Conservation (phyloP, 2,797 vertebrate genomes). For the Ambastaia sidthimunki region DNA sequence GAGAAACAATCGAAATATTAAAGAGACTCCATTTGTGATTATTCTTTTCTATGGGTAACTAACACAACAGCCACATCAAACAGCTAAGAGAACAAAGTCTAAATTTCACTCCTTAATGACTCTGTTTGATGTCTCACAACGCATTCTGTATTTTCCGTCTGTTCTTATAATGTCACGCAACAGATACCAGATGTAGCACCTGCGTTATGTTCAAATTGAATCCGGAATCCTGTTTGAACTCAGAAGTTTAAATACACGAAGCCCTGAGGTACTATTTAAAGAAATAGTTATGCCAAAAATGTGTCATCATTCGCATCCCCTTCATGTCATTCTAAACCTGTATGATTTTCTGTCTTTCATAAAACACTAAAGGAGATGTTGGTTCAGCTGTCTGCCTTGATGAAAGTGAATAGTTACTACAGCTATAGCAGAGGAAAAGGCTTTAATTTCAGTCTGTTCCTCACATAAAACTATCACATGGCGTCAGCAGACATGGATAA, state of each 20-base stretch:
- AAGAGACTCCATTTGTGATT: background rate
- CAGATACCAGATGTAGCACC: background rate
- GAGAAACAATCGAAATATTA: background rate
- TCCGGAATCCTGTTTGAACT: background rate
- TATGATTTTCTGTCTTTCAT: background rate
- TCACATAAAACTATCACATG: background rate
- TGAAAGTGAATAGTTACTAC: background rate
- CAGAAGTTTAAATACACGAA: background rate
- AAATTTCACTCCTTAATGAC: background rate
- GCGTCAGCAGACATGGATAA: background rate
- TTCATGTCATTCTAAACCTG: background rate
- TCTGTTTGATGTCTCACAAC: background rate
- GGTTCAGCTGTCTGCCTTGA: background rate
- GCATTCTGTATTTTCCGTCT: background rate
- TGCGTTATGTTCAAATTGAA: background rate
- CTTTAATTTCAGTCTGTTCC: background rate
- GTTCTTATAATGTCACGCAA: background rate
- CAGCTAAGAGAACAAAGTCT: background rate
- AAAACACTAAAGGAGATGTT: background rate
- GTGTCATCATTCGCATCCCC: background rate
- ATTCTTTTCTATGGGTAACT: background rate
- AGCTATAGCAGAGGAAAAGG: background rate
- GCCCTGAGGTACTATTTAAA: background rate
- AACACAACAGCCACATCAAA: slow-evolving; percentile 2
- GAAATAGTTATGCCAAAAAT: background rate